Evolutionary conservation across 2,797 vertebrate genomes (phyloP).

Genomic region (Urophycis tenuis): DNA sequence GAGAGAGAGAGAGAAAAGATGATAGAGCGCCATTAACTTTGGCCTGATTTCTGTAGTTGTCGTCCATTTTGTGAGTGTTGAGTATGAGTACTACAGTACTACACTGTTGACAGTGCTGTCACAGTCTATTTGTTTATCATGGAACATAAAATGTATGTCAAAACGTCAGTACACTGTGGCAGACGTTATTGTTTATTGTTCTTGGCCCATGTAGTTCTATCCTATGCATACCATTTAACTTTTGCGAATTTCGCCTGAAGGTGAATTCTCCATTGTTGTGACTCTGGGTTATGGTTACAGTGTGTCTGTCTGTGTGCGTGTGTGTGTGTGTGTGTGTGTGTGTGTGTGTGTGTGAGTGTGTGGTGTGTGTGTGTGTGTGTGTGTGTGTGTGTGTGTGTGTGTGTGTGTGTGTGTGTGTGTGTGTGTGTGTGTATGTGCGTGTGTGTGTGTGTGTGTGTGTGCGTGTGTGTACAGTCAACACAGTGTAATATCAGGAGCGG

Average conservation of each 20-base stretch:
- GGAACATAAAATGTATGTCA: neutral
- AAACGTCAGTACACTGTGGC: neutral
- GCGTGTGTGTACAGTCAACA: constrained; percentile 45
- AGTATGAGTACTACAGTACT: neutral
- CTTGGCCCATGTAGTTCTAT: neutral
- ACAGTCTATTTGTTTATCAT: neutral
- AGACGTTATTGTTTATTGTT: neutral
- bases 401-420: too few species aligned
- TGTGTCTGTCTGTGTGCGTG: neutral
- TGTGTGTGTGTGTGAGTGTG: too few species aligned
- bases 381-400: too few species aligned
- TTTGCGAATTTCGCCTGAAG: neutral
- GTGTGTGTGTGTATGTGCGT: too few species aligned
- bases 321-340: too few species aligned
- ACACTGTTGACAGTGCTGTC: neutral
- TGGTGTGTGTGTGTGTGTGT: too few species aligned
- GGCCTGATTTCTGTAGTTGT: neutral
- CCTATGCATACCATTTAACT: neutral
- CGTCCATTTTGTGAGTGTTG: neutral
- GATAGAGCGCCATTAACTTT: neutral
- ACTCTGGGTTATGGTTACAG: neutral
- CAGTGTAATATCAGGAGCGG: constrained; percentile 27
- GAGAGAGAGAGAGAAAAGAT: neutral
- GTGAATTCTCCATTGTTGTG: neutral
- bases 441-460: constrained; percentile 1